Conservation (phyloP, 2,888 invertebrate genomes). For the Orthosia incerta region DNA sequence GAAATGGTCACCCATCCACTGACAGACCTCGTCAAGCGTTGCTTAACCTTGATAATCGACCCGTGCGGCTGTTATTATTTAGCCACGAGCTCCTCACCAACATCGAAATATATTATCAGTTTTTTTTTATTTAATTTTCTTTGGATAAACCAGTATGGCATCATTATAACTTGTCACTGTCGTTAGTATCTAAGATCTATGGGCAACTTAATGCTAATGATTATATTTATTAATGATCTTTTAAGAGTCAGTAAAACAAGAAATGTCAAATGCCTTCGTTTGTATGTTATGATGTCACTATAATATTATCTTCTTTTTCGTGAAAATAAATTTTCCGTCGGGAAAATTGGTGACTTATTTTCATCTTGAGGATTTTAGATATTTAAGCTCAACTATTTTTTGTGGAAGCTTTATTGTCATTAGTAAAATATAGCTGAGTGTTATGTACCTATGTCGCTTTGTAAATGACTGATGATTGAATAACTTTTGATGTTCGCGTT, state of each 20-base stretch:
- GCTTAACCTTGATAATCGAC: no score
- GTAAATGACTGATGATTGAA: no score
- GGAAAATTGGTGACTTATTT: neutral
- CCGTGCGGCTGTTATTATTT: no score
- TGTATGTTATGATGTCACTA: neutral
- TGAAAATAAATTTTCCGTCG: neutral
- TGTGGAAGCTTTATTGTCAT: no score
- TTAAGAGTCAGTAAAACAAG: conserved; percentile 1
- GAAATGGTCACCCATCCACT: no score
- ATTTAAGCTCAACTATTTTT: neutral
- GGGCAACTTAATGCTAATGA: neutral
- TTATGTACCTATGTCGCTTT: no score
- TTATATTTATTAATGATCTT: conserved; percentile 10
- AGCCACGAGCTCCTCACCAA: no score
- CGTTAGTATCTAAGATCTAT: neutral
- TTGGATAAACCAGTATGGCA: neutral
- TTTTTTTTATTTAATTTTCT: neutral
- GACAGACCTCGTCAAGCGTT: no score
- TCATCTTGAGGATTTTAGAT: neutral
- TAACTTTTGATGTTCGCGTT: no score
- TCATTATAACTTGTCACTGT: conserved; percentile 21
- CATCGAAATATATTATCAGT: neutral
- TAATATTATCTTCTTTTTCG: neutral
- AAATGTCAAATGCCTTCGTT: neutral
- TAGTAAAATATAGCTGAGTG: no score